Evolutionary conservation across 1,140 invertebrate species (phyloP), one percentile per base, ranked within the genome.

Genomic region (Cepaea nemoralis): DNA sequence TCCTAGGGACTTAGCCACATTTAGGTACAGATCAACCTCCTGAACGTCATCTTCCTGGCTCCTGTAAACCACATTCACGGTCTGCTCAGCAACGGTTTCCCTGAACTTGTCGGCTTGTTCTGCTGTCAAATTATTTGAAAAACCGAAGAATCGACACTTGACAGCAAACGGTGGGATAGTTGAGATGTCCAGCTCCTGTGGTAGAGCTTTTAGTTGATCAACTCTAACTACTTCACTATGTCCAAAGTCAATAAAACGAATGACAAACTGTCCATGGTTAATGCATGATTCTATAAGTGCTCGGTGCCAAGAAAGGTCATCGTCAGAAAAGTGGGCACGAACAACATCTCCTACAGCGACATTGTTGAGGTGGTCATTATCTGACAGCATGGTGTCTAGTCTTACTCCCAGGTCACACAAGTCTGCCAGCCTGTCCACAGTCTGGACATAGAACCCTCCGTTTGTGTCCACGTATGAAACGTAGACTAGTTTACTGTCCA

Each of bases 261-360:
- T 90, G 59, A 95, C 91, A 0, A 94, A 94, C 91, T 66, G 82
- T 3, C 95, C 94, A 10, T 87, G 82, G 73, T 94, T 94, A 16
- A 93, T 92, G 82, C 94, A 92, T 84, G 95, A 94, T 0, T 95
- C 89, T 22, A 96, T 94, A 84, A 94, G 93, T 0, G 95, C 95
- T 82, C 96, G 92, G 87, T 96, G 97, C 96, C 96, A 97, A 0
- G 91, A 86, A 48, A n/a, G n/a, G n/a, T 94, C 93, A 88, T 96
- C 95, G 5, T 94, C 93, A 0, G 94, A 94, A 87, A 94, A 96
- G 81, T 94, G 93, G 0, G 95, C 95, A 59, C 94, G 92, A 86
- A 95, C 96, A 0, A 94, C n/a, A n/a, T n/a, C n/a, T n/a, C n/a
- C n/a, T n/a, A n/a, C n/a, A n/a, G n/a, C n/a, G n/a, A n/a, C n/a